Conservation (phyloP, 2,888 invertebrate genomes). For the Acleris laterana region DNA sequence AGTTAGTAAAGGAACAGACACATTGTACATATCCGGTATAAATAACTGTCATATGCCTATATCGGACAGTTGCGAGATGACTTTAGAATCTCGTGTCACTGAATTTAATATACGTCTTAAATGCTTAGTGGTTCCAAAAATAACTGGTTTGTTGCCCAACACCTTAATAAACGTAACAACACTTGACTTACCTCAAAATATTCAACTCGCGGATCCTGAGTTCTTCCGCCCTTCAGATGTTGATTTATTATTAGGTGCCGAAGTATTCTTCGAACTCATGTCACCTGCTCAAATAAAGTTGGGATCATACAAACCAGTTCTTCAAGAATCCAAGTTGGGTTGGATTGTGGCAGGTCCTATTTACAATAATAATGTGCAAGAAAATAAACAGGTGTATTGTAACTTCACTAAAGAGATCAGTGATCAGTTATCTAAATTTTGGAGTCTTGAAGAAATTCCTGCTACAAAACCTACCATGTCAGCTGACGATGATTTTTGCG, state of each 20-base stretch:
- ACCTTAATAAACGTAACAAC: slow-evolving; percentile 2
- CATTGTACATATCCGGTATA: slow-evolving; percentile 23
- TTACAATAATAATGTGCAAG: not conserved
- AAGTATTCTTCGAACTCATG: slow-evolving; percentile 39
- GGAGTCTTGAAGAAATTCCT: slow-evolving; percentile 28
- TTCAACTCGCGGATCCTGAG: slow-evolving; percentile 39
- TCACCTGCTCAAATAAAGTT: slow-evolving; percentile 22
- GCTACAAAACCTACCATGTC: slow-evolving; percentile 9
- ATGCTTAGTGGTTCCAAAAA: slow-evolving; percentile 31
- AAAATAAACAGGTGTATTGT: slow-evolving; percentile 10
- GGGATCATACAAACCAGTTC: slow-evolving; percentile 32
- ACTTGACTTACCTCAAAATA: slow-evolving; percentile 26
- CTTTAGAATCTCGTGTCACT: slow-evolving; percentile 10
- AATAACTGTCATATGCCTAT: slow-evolving; percentile 17
- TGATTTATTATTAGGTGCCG: slow-evolving; percentile 40
- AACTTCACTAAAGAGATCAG: slow-evolving; percentile 18
- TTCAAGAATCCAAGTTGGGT: slow-evolving; percentile 36
- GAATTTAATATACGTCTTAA: slow-evolving; percentile 4
- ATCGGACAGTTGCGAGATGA: slow-evolving; percentile 20
- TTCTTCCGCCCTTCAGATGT: slow-evolving; percentile 38
- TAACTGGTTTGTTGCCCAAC: slow-evolving; percentile 23
- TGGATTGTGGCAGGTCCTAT: slow-evolving; percentile 38
- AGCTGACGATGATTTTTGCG: slow-evolving; percentile 26
- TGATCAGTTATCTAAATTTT: slow-evolving; percentile 20
- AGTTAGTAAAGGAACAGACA: slow-evolving; percentile 8